Percentiles rank a stretch among this genome's conserved stretches.
These are phyloP conservation scores for Urocolius indicus DNA, from an alignment of 2,113 vertebrate species.

Conservation along the genomic window DNA sequence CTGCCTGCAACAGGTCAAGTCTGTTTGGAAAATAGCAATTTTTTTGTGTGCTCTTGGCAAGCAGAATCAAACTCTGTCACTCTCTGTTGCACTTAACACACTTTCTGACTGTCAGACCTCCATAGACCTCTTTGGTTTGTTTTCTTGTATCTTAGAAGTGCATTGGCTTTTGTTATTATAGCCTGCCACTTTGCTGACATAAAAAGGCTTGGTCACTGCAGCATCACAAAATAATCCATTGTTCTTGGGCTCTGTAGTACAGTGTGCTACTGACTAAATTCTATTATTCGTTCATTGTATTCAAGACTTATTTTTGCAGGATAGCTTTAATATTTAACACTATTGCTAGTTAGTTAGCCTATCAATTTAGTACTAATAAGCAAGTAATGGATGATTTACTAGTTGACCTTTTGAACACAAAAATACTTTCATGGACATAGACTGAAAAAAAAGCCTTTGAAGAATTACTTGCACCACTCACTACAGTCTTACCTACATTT, in stretches of 20 bases:
- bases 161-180: constrained; percentile 6
- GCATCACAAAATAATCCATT: not conserved
- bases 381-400: not conserved
- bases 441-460: not conserved
- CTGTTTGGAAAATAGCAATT: constrained; percentile 66
- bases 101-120: constrained; percentile 67
- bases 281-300: not conserved
- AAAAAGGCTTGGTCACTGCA: constrained; percentile 31
- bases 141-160: constrained; percentile 67
- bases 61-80: constrained; percentile 59
- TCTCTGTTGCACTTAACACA: constrained; percentile 54
- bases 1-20: constrained; percentile 34
- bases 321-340: constrained; percentile 13
- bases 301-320: not conserved
- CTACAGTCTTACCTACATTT: not conserved
- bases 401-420: not conserved
- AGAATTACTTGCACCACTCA: not conserved
- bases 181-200: constrained; percentile 37
- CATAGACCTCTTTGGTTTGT: constrained; percentile 58
- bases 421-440: not conserved
- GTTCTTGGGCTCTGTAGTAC: not conserved
- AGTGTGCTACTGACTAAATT: not conserved
- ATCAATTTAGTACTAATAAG: not conserved
- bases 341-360: not conserved
- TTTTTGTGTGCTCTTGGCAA: constrained; percentile 57